Conservation (phyloP, 2,113 vertebrate species). For the Centropus unirufus region DNA sequence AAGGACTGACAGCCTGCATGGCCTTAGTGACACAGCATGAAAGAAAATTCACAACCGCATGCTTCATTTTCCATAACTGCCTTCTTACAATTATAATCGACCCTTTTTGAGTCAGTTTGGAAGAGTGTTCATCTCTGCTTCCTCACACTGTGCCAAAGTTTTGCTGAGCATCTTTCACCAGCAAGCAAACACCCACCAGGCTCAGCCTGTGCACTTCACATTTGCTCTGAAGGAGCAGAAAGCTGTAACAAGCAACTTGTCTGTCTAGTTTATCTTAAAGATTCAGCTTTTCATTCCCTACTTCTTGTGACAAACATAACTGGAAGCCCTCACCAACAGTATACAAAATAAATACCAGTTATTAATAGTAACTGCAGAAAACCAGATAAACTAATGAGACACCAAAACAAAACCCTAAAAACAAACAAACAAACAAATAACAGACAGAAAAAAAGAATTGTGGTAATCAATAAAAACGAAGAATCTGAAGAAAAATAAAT, state of each 20-base stretch:
- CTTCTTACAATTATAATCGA: not conserved
- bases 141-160: not conserved
- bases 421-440: not conserved
- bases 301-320: not conserved
- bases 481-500: not conserved
- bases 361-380: not conserved
- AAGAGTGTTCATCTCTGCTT: not conserved
- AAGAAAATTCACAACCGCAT: not conserved
- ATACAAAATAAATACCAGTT: not conserved
- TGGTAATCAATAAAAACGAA: not conserved
- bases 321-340: not conserved
- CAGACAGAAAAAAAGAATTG: not conserved
- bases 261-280: not conserved
- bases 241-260: not conserved
- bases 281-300: not conserved
- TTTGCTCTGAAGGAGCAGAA: not conserved
- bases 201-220: not conserved
- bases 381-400: not conserved
- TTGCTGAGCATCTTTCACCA: not conserved
- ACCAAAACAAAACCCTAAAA: not conserved
- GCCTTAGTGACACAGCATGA: constrained; percentile 29
- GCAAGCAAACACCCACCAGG: not conserved
- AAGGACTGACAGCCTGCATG: constrained; percentile 68
- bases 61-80: constrained; percentile 23
- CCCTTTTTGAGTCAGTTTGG: not conserved